phyloP scores from a whole-genome alignment of 2,888 invertebrate genomes.

The Xanthorhoe designata region DNA sequence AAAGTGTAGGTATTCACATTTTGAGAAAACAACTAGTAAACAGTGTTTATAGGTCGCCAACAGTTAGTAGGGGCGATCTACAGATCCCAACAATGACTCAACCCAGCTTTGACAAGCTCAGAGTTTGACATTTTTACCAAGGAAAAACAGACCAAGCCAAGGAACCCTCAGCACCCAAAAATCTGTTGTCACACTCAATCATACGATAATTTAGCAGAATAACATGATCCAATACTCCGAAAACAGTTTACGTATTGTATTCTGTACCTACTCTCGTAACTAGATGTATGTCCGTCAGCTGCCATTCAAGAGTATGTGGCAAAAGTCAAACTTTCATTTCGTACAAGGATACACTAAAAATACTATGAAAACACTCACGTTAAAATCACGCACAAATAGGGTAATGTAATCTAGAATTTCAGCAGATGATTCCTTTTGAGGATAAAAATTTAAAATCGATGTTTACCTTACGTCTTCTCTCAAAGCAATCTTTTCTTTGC shows the following conservation, averaged over 20 bases:
- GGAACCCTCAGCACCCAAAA: slow-evolving; percentile 62
- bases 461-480: slow-evolving; percentile 86
- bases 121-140: slow-evolving; percentile 79
- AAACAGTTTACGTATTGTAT: slow-evolving; percentile 72
- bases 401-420: slow-evolving; percentile 60
- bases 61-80: slow-evolving; percentile 61
- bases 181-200: slow-evolving; percentile 53
- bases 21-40: slow-evolving; percentile 49
- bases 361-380: slow-evolving; percentile 78
- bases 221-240: slow-evolving; percentile 57
- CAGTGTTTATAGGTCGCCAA: slow-evolving; percentile 57
- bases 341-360: slow-evolving; percentile 85
- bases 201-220: slow-evolving; percentile 57
- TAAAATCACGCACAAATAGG: slow-evolving; percentile 57
- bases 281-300: slow-evolving; percentile 83
- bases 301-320: slow-evolving; percentile 86
- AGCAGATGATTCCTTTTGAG: slow-evolving; percentile 70
- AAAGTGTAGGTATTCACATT: slow-evolving; percentile 3
- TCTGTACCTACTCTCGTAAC: slow-evolving; percentile 76
- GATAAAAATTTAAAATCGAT: slow-evolving; percentile 84
- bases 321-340: slow-evolving; percentile 86
- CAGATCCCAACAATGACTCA: slow-evolving; percentile 81
- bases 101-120: slow-evolving; percentile 83
- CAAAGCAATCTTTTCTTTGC: slow-evolving; percentile 85
- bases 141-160: slow-evolving; percentile 75